These are phyloP conservation scores for Canis aureus DNA, from an alignment of 2,113 vertebrate genomes.

Conservation along the genomic window DNA sequence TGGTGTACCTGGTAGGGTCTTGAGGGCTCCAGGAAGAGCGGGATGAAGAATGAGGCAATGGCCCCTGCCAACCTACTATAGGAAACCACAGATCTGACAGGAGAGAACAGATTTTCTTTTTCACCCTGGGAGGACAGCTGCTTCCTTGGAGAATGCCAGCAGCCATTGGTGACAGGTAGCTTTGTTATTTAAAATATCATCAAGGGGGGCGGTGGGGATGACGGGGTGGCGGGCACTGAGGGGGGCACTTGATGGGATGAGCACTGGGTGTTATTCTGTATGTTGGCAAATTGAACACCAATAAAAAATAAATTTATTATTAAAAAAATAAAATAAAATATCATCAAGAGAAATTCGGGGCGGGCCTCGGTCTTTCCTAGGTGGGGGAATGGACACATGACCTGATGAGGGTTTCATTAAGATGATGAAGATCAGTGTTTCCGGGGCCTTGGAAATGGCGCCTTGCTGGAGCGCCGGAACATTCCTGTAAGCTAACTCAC, in stretches of 20 bases:
- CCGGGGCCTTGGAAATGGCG: background rate
- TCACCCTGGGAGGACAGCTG: background rate
- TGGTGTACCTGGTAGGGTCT: background rate
- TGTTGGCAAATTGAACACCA: too few relatives aligned
- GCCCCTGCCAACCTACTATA: background rate
- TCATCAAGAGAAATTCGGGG: background rate
- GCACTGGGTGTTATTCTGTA: too few relatives aligned
- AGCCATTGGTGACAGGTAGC: background rate
- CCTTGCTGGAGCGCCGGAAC: background rate
- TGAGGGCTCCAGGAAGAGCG: background rate
- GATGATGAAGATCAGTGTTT: background rate
- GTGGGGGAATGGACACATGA: background rate
- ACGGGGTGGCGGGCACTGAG: too few relatives aligned
- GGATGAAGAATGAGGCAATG: background rate
- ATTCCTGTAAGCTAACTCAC: background rate
- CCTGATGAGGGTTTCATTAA: background rate
- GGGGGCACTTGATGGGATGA: too few relatives aligned
- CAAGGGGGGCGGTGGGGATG: background rate
- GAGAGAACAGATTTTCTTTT: background rate
- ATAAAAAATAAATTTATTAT: too few relatives aligned
- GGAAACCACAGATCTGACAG: background rate
- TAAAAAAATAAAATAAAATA: background rate
- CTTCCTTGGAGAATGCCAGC: background rate
- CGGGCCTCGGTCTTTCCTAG: background rate
- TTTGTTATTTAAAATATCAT: slow-evolving; percentile 9